A percentile compares a stretch with the other conserved stretches of the same genome.
These are phyloP conservation scores for Potamarius usumacintae DNA, from an alignment of 2,113 vertebrate species.

Conservation along the genomic window DNA sequence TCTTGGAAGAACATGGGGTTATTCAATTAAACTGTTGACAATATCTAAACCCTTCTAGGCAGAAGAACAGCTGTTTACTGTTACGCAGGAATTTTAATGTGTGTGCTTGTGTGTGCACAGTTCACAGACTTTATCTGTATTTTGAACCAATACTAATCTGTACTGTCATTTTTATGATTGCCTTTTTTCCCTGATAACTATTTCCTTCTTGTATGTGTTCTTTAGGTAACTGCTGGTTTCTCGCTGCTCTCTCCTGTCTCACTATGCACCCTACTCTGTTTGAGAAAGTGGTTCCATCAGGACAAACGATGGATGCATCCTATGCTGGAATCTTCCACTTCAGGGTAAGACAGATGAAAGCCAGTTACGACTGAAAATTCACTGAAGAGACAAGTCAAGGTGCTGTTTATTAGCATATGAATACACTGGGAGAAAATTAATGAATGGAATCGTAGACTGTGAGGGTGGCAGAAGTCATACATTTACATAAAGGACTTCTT, in stretches of 20 bases:
- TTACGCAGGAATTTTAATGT: slow-evolving; percentile 56
- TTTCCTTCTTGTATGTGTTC: neutral
- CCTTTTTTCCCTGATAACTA: neutral
- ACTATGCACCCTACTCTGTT: slow-evolving; percentile 74
- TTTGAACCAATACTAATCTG: neutral
- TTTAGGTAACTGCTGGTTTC: slow-evolving; percentile 78
- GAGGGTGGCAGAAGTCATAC: neutral
- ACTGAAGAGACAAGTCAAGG: neutral
- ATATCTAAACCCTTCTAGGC: slow-evolving; percentile 6
- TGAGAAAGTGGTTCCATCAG: slow-evolving; percentile 72
- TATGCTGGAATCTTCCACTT: slow-evolving; percentile 78
- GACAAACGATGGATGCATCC: slow-evolving; percentile 67
- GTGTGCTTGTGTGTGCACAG: neutral
- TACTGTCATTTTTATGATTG: neutral
- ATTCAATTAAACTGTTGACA: neutral
- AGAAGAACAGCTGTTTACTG: slow-evolving; percentile 63
- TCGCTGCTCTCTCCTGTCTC: slow-evolving; percentile 76
- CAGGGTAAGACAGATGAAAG: slow-evolving; percentile 59
- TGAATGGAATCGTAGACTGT: neutral
- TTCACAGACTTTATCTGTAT: neutral
- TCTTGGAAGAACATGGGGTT: neutral
- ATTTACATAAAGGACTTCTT: slow-evolving; percentile 28
- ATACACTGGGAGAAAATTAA: neutral
- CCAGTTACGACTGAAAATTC: neutral
- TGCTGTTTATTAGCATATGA: slow-evolving; percentile 3